phyloP scores from a whole-genome alignment of 2,113 vertebrate genomes.

The Athene cunicularia region DNA sequence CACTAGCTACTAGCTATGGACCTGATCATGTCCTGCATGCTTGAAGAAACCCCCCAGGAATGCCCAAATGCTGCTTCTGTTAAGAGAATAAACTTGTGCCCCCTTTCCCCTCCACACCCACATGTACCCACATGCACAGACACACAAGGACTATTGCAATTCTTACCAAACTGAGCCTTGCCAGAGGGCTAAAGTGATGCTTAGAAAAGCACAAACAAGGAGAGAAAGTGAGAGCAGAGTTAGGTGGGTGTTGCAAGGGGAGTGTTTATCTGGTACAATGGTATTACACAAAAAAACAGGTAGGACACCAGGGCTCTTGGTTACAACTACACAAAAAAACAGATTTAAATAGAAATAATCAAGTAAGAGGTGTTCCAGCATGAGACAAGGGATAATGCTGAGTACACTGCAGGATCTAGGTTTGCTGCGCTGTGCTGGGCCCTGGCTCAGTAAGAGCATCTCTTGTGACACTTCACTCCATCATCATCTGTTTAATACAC shows the following conservation, averaged over 20 bases:
- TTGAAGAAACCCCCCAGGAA: neutral
- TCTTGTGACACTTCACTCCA: neutral
- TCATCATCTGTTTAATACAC: neutral
- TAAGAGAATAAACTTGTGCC: neutral
- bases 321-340: neutral
- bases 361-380: neutral
- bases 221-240: neutral
- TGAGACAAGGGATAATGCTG: neutral
- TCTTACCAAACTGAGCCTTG: neutral
- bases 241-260: neutral
- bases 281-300: neutral
- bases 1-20: neutral
- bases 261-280: neutral
- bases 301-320: neutral
- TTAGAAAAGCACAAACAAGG: neutral
- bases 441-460: neutral
- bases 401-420: neutral
- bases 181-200: neutral
- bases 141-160: neutral
- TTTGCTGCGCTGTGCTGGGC: neutral
- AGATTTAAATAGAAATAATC: neutral
- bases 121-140: fast-evolving
- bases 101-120: neutral
- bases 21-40: neutral
- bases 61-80: neutral